Evolutionary conservation across 2,888 invertebrate species (phyloP), one percentile per base, ranked within the genome.

Genomic region (Fragum sueziense): DNA sequence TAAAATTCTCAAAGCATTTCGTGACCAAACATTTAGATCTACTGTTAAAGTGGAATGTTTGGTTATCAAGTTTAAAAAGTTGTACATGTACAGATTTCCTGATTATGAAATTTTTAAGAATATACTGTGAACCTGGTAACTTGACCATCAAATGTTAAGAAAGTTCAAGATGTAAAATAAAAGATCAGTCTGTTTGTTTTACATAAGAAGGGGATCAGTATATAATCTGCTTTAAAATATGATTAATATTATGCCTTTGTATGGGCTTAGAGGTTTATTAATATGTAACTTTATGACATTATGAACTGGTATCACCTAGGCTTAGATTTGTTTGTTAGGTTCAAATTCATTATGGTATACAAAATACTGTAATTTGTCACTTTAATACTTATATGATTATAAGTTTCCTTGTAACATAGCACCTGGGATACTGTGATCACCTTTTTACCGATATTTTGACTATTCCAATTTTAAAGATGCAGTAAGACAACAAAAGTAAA

Each of bases 161-260:
- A n/a, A n/a, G n/a, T n/a, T n/a, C n/a, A n/a, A n/a, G n/a, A n/a
- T n/a, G n/a, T n/a, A n/a, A n/a, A n/a, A n/a, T n/a, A n/a, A n/a
- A 31, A 52, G 69, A 69, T 69, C 69, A 69, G 69, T 69, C 51
- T 47, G 29, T 70, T 33, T 57, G 27, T 52, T 25, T 70, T 57
- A 14, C 52, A 33, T n/a, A 57, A 25, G 34, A 54, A 20, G n/a
- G 70, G 70, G 70, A 70, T 70, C 70, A 70, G 54, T 70, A 22
- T 1, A 25, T 68, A 68, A 68, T 68, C 68, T 47, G 6, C 51
- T 68, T 68, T 47, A 20, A 47, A 47, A 47, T n/a, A 67, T 57
- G 57, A 57, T 29, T 57, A 57, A 57, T 57, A 27, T 29, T 7
- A 57, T 27, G 57, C n/a, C n/a, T n/a, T n/a, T n/a, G n/a, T n/a